These are phyloP conservation scores for Drosophila lacertosa DNA, from an alignment of 1,140 invertebrate species.

Conservation along the genomic window DNA sequence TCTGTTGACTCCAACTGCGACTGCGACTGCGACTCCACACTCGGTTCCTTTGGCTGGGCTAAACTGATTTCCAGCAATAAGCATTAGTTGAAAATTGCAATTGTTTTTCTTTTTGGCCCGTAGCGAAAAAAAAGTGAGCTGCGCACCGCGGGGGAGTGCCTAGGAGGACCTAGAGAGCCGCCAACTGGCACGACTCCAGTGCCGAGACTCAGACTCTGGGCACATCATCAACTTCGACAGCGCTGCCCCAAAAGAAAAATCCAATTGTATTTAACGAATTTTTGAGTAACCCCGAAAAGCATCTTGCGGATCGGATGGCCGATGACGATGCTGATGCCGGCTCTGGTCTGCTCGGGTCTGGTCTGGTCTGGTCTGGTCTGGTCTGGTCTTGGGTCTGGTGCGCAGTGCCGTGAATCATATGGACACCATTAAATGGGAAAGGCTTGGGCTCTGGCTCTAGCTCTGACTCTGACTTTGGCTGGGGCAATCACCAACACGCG, in stretches of 20 bases:
- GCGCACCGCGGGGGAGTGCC: slow-evolving; percentile 75
- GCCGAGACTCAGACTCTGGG: slow-evolving; percentile 57
- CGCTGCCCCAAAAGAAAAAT: slow-evolving; percentile 63
- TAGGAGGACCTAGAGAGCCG: slow-evolving; percentile 29
- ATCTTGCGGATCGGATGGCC: slow-evolving; percentile 34
- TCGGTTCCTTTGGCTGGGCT: slow-evolving; percentile 73
- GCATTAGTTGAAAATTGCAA: slow-evolving; percentile 83
- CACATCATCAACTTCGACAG: slow-evolving; percentile 79
- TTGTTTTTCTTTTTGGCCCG: slow-evolving; percentile 65
- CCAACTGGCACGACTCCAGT: slow-evolving; percentile 61
- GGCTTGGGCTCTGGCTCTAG: slow-evolving; percentile 65
- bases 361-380: not conserved
- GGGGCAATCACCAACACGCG: slow-evolving; percentile 78
- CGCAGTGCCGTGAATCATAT: slow-evolving; percentile 75
- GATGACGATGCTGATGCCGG: slow-evolving; percentile 38
- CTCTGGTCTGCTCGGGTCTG: slow-evolving; percentile 18
- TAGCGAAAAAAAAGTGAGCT: slow-evolving; percentile 30
- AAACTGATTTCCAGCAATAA: slow-evolving; percentile 84
- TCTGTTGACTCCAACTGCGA: slow-evolving; percentile 57
- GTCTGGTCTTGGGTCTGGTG: slow-evolving; percentile 33
- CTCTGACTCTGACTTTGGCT: no score
- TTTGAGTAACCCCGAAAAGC: slow-evolving; percentile 56
- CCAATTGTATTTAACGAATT: slow-evolving; percentile 82
- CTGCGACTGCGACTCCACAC: slow-evolving; percentile 21
- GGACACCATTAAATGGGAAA: slow-evolving; percentile 82